phyloP scores from a whole-genome alignment of 2,797 vertebrate genomes.

The Stomatorhinus walkeri region DNA sequence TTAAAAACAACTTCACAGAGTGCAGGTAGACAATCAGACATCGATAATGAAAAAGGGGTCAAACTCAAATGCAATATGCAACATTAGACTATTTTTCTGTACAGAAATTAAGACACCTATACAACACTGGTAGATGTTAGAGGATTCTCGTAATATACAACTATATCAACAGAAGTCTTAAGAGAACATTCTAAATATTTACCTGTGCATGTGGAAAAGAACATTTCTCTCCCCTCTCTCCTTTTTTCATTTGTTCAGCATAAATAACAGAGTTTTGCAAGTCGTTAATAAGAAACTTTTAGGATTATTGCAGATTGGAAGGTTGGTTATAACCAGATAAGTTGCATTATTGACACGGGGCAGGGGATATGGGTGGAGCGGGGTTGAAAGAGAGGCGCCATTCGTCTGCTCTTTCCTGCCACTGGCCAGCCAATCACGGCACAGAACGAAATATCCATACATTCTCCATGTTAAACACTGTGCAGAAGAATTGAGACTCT shows the following conservation, averaged over 20 bases:
- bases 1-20: slow-evolving; percentile 37
- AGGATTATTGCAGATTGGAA: slow-evolving; percentile 74
- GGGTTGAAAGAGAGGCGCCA: slow-evolving; percentile 6
- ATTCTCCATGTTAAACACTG: slow-evolving; percentile 42
- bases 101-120: slow-evolving; percentile 76
- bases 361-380: slow-evolving; percentile 35
- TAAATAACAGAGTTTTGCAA: slow-evolving; percentile 61
- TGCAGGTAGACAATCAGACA: slow-evolving; percentile 29
- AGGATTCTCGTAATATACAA: slow-evolving; percentile 73
- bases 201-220: slow-evolving; percentile 73
- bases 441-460: slow-evolving; percentile 56
- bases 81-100: slow-evolving; percentile 61
- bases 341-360: slow-evolving; percentile 30
- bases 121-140: slow-evolving; percentile 68
- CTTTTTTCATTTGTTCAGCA: slow-evolving; percentile 55
- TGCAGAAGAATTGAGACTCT: slow-evolving; percentile 47
- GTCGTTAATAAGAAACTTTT: slow-evolving; percentile 64
- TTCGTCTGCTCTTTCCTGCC: slow-evolving; percentile 36
- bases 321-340: slow-evolving; percentile 48
- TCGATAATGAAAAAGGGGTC: slow-evolving; percentile 41
- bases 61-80: slow-evolving; percentile 48
- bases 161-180: slow-evolving; percentile 74
- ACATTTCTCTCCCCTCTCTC: slow-evolving; percentile 38
- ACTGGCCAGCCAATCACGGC: slow-evolving; percentile 59
- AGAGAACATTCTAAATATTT: slow-evolving; percentile 73